Base-by-base conservation (phyloP, 2,888 invertebrate genomes). In the Dendrolimus houi region DNA sequence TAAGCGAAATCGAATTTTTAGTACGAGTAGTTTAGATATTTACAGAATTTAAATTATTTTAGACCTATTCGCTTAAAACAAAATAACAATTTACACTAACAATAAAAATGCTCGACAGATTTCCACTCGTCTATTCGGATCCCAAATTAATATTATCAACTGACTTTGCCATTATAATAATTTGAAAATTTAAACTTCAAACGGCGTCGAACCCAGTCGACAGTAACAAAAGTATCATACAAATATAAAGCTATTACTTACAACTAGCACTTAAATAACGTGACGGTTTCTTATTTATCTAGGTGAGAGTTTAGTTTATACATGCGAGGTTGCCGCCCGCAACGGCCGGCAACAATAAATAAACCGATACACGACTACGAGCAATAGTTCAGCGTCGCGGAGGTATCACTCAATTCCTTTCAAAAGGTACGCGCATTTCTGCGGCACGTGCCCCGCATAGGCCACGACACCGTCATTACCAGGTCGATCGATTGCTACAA, bases 51-150 rank as follows among this genome's bases (percentile, higher is more conserved):
- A 87, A 87, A 83, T 89, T 88, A 89, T 71, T 85, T 86, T 89
- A 87, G 78, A 85, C 74, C 81, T 87, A 88, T 62, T 79, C 79
- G 79, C 89, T 89, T 89, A 89, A 87, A 89, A 89, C 89, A 89
- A 89, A 89, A 88, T 89, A 89, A 89, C 89, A 89, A 89, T 89
- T 87, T 87, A 89, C 87, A 88, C 85, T 89, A 88, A 88, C 87
- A 81, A 85, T 88, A 85, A 86, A 87, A 89, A 89, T 88, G 89
- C 88, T 89, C 88, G 86, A 83, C 83, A 86, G 87, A 87, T 85
- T 75, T 85, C 81, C 85, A 79, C 82, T 78, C 82, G 79, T 84
- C 83, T 80, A 74, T 83, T 85, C 86, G 80, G 82, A 87, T 83
- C 80, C 81, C 81, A 82, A 85, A 83, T 83, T 79, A 83, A 83